phyloP scores from a whole-genome alignment of 1,140 invertebrate genomes.

The Polypedilum vanderplanki region DNA sequence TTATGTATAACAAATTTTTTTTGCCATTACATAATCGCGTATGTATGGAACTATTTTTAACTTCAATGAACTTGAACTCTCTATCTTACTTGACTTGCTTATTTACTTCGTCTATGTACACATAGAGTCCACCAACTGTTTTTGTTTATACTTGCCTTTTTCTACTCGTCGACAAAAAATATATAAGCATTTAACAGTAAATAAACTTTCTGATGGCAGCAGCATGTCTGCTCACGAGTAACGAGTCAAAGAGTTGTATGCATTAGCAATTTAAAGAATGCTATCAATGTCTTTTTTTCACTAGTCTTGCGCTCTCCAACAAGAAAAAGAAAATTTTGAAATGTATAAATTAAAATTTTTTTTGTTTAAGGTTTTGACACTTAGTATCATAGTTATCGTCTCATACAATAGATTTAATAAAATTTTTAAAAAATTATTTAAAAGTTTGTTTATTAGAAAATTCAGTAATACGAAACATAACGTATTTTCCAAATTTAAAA shows the following conservation, averaged over 20 bases:
- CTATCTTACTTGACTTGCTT: neutral
- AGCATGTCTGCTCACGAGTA: constrained; percentile 4
- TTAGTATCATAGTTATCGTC: too few species aligned
- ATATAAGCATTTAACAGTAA: constrained; percentile 19
- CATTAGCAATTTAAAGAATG: constrained; percentile 7
- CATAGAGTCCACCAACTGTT: constrained; percentile 10
- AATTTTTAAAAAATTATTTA: neutral
- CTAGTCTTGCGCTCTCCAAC: neutral
- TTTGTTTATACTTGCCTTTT: constrained; percentile 9
- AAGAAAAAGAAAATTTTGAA: too few species aligned
- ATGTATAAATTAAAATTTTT: too few species aligned
- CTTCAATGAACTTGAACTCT: constrained; percentile 9
- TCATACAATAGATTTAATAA: too few species aligned
- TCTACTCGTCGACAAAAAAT: neutral
- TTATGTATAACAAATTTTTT: neutral
- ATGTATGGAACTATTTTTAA: constrained; percentile 20
- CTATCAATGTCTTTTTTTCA: neutral
- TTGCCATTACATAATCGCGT: neutral
- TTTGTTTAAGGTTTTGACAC: too few species aligned
- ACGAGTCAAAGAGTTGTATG: neutral
- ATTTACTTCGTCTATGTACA: neutral
- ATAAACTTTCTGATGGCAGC: neutral
- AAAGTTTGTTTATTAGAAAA: neutral
- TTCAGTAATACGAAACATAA: too few species aligned
- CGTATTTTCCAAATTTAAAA: too few species aligned